These are phyloP conservation scores for Passerina amoena DNA, from an alignment of 2,113 vertebrate species.

Conservation along the genomic window DNA sequence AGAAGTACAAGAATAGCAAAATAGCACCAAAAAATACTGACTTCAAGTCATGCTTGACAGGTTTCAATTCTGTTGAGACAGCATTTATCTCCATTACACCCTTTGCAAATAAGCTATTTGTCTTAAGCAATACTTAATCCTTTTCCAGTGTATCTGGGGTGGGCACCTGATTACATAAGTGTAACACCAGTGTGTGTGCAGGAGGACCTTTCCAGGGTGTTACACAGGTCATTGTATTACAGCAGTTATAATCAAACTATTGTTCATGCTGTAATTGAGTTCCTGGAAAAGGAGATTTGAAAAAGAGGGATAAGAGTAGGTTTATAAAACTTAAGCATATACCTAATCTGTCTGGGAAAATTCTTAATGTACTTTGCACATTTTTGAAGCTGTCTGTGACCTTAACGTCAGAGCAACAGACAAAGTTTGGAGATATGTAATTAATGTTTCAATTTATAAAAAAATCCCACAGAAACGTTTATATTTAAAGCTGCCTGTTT, in stretches of 20 bases:
- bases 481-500: background rate
- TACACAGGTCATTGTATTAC: background rate
- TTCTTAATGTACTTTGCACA: constrained; percentile 1
- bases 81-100: background rate
- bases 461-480: background rate
- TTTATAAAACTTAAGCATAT: constrained; percentile 30
- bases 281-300: constrained; percentile 70
- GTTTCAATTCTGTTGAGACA: background rate
- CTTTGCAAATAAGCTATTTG: background rate
- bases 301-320: constrained; percentile 62
- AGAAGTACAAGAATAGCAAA: background rate
- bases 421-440: background rate
- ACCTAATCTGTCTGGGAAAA: constrained; percentile 59
- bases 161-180: background rate
- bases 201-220: background rate
- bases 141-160: background rate
- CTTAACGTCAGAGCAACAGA: background rate
- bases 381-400: background rate
- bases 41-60: background rate
- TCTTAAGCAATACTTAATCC: background rate
- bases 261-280: constrained; percentile 48
- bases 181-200: background rate
- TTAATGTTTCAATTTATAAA: background rate
- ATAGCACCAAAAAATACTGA: background rate
- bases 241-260: constrained; percentile 52